These are phyloP conservation scores for Agelastica alni DNA, from an alignment of 2,888 invertebrate species.

Conservation along the genomic window DNA sequence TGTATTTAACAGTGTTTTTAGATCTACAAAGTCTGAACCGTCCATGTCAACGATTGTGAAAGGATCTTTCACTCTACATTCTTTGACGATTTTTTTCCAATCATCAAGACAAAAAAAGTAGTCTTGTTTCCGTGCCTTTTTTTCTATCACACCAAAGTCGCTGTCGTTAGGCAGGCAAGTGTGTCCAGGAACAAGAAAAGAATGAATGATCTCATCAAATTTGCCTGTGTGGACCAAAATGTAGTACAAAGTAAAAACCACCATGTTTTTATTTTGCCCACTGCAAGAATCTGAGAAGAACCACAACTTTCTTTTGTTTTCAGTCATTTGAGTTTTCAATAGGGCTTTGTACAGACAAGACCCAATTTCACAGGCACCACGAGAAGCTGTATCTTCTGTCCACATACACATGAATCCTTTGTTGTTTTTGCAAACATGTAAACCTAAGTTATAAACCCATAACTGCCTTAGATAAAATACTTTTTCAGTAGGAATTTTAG, in stretches of 20 bases:
- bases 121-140: background rate
- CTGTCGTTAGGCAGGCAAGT: background rate
- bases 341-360: no score
- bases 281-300: no score
- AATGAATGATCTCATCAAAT: background rate
- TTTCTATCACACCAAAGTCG: background rate
- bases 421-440: background rate
- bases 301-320: no score
- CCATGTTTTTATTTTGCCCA: no score
- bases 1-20: background rate
- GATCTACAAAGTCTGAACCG: conserved; percentile 1
- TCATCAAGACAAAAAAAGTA: background rate
- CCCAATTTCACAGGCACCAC: no score
- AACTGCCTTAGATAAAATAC: no score
- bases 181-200: conserved; percentile 2
- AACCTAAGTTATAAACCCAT: background rate
- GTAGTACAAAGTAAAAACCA: background rate
- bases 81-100: background rate
- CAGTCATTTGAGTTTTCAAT: no score
- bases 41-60: conserved; percentile 1
- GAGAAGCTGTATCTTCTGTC: no score
- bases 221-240: no score
- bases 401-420: conserved; percentile 2
- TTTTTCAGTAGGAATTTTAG: conserved; percentile 2
- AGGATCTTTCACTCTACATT: background rate